Evolutionary conservation across 2,888 invertebrate species (phyloP), one percentile per base, ranked within the genome.

Genomic region (Drosophila ustulata): DNA sequence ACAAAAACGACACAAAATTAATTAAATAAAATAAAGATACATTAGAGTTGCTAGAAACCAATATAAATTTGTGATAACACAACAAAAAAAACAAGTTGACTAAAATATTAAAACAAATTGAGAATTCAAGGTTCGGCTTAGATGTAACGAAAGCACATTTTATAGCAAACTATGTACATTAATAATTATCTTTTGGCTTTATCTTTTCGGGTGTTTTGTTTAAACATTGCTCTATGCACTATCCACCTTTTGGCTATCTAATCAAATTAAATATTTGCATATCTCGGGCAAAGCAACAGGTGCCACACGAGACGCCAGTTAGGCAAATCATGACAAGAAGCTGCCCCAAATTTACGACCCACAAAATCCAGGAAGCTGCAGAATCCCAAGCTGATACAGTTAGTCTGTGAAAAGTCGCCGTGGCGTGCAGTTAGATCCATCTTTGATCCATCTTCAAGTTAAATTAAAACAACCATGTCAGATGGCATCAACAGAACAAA

Each of bases 171-270:
- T 30, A 30, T 30, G 30, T n/a, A 37, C 37, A n/a, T 37, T 37
- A 5, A 6, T 32, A 0, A 34, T 25, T 8, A 37, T 25, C 32
- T 25, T 26, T 34, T 4, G 5, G n/a, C 4, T n/a, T 37, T 11
- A 37, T 37, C 34, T 37, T 55, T 28, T 46, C 6, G 11, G 26
- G 37, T 25, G n/a, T 28, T 2, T n/a, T 37, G n/a, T 11, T 26
- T 30, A 71, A 46, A 30, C n/a, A 64, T 23, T 37, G n/a, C 25
- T 18, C 45, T 56, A 11, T 53, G 43, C 13, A 23, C n/a, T 25
- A 11, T 34, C 41, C 59, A 43, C 30, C 49, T 57, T 55, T 51
- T 6, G 18, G 18, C 51, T 64, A 75, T 78, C 75, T 75, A 64
- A 75, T 78, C 75, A 18, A 0, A 7, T 28, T 25, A 49, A 37